A percentile compares a stretch with the other conserved stretches of the same genome.
These are phyloP conservation scores for Daboia siamensis DNA, from an alignment of 2,113 vertebrate genomes.

Conservation along the genomic window DNA sequence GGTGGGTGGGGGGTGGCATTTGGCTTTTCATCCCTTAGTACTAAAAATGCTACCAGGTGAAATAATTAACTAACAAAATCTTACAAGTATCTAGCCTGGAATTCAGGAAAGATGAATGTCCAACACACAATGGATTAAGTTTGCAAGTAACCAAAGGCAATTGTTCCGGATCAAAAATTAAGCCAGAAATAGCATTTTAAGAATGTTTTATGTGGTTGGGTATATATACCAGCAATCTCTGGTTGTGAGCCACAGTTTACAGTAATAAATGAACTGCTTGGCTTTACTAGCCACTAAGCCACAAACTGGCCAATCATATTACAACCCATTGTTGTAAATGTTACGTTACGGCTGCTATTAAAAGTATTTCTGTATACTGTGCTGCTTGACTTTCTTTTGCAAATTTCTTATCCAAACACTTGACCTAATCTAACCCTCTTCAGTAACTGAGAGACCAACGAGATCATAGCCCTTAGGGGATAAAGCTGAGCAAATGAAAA, in stretches of 20 bases:
- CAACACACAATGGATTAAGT: not conserved
- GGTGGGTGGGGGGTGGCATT: not conserved
- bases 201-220: not conserved
- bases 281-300: not conserved
- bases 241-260: not conserved
- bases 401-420: constrained; percentile 40
- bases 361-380: constrained; percentile 22
- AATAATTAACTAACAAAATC: not conserved
- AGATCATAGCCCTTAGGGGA: constrained; percentile 57
- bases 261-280: not conserved
- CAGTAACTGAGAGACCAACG: constrained; percentile 51
- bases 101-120: not conserved
- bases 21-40: not conserved
- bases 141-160: not conserved
- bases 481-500: constrained; percentile 52
- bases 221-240: not conserved
- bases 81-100: not conserved
- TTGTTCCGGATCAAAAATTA: not conserved
- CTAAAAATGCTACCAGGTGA: not conserved
- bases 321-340: not conserved
- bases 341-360: not conserved
- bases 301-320: not conserved
- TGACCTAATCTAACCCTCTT: constrained; percentile 51
- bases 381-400: constrained; percentile 44
- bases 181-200: not conserved